These are phyloP conservation scores for Ptilonorhynchus violaceus DNA, from an alignment of 2,113 vertebrate species.

Conservation along the genomic window DNA sequence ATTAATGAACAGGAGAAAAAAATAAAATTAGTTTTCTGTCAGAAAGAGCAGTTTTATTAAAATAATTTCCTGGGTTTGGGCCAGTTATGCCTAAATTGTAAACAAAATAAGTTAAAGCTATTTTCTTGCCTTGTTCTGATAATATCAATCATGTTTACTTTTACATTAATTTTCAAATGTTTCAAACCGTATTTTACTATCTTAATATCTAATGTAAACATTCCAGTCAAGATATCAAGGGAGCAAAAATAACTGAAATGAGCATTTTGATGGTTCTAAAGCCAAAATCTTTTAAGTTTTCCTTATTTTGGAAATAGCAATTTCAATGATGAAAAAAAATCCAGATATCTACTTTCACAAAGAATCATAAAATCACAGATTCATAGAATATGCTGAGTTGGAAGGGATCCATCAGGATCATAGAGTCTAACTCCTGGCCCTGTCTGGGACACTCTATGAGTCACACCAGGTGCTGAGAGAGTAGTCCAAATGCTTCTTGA, in stretches of 20 bases:
- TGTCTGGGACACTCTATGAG: background rate
- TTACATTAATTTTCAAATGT: background rate
- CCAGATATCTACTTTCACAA: background rate
- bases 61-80: background rate
- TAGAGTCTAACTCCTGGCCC: fast-evolving
- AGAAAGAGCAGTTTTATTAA: background rate
- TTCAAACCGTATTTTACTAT: background rate
- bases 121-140: background rate
- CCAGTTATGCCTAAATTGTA: background rate
- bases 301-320: background rate
- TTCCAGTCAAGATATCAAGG: background rate
- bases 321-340: background rate
- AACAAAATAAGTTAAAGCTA: background rate
- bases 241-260: background rate
- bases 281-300: background rate
- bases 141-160: background rate
- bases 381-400: background rate
- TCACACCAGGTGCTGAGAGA: fast-evolving
- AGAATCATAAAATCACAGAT: no score
- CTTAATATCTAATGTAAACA: background rate
- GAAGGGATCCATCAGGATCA: background rate
- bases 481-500: background rate
- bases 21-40: background rate
- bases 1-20: background rate
- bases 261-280: background rate